Conservation (phyloP, 2,113 vertebrate genomes). For the Paraplagusia blochii region DNA sequence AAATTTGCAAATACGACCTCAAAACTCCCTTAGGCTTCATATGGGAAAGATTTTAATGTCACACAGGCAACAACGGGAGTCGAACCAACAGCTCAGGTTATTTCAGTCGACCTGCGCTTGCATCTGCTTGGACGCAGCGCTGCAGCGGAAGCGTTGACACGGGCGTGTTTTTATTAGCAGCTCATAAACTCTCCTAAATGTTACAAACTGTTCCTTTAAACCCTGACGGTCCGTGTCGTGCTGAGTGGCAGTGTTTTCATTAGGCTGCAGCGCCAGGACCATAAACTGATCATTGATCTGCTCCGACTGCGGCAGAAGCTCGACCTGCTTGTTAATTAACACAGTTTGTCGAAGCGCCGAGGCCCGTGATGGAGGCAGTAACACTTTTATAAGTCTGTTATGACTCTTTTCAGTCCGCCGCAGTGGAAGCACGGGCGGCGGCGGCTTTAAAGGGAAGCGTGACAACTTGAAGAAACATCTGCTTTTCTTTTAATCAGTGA, state of each 20-base stretch:
- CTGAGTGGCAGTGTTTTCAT: slow-evolving; percentile 47
- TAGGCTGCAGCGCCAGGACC: slow-evolving; percentile 33
- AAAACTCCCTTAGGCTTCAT: too few species aligned
- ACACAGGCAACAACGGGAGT: too few species aligned
- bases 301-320: slow-evolving; percentile 37
- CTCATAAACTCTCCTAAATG: too few species aligned
- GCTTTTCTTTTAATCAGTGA: neutral
- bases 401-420: neutral
- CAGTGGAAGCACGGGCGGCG: slow-evolving; percentile 1
- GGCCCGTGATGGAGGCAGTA: slow-evolving; percentile 3
- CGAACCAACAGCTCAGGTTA: too few species aligned
- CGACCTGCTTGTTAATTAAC: slow-evolving; percentile 60
- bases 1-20: too few species aligned
- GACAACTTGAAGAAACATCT: neutral
- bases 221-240: slow-evolving; percentile 7
- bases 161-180: too few species aligned
- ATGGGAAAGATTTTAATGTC: too few species aligned
- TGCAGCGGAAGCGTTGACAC: too few species aligned
- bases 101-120: too few species aligned
- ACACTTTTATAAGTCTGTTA: slow-evolving; percentile 19
- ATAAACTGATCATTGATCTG: slow-evolving; percentile 68
- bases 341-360: slow-evolving; percentile 21
- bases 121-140: too few species aligned
- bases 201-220: slow-evolving; percentile 1
- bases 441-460: slow-evolving; percentile 6